These are phyloP conservation scores for Chamaetylas fuelleborni DNA, from an alignment of 2,113 vertebrate genomes.

Conservation along the genomic window DNA sequence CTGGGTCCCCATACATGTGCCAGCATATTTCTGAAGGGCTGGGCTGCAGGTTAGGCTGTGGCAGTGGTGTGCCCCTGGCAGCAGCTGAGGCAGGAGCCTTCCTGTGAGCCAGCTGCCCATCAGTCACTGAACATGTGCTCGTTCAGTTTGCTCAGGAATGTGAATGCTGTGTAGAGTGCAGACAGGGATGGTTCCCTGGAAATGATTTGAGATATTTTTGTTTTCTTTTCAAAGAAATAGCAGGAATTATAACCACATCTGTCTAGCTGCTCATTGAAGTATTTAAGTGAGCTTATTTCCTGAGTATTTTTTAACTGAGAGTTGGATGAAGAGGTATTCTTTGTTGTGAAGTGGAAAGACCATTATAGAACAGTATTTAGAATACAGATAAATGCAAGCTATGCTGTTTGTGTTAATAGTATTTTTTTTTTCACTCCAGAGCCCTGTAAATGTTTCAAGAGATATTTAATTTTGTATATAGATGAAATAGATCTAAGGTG, in stretches of 20 bases:
- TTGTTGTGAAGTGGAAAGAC: neutral
- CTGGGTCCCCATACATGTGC: neutral
- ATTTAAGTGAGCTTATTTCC: neutral
- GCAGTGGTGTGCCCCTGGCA: neutral
- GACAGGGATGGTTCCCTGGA: neutral
- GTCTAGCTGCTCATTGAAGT: neutral
- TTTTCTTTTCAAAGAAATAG: neutral
- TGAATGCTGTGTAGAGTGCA: neutral
- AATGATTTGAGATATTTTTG: neutral
- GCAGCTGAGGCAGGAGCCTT: neutral
- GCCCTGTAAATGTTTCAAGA: neutral
- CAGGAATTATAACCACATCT: neutral
- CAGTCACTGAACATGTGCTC: rapidly evolving
- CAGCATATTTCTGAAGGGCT: neutral
- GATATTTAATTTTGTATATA: neutral
- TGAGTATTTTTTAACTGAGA: neutral
- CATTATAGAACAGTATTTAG: neutral
- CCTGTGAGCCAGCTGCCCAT: rapidly evolving
- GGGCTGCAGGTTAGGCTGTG: neutral
- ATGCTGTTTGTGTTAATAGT: neutral
- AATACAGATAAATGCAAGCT: neutral
- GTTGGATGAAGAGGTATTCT: neutral
- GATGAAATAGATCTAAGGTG: neutral
- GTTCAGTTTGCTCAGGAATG: neutral
- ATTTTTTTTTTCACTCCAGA: neutral